phyloP scores from a whole-genome alignment of 2,113 vertebrate species.

The Gnathonemus echidnorhynchus region DNA sequence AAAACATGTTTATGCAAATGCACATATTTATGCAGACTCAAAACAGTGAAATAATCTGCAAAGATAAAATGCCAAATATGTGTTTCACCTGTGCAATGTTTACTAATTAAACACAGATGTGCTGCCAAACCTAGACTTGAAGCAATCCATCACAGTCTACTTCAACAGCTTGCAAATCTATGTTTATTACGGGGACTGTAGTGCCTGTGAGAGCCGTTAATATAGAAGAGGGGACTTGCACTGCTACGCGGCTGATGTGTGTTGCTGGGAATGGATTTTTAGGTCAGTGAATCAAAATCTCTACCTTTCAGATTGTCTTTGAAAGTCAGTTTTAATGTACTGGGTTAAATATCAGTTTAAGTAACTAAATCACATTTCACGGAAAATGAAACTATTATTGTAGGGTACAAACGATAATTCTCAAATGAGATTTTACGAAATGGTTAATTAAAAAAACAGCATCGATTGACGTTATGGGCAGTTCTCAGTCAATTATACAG shows the following conservation, averaged over 20 bases:
- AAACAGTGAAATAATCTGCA: not conserved
- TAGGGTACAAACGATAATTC: not conserved
- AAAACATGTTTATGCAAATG: not conserved
- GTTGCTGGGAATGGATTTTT: not conserved
- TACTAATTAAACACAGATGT: constrained; percentile 15
- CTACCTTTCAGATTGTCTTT: not conserved
- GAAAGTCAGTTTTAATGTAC: not conserved
- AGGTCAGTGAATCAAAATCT: constrained; percentile 2
- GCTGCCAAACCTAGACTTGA: not conserved
- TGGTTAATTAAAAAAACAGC: not conserved
- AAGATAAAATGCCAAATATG: not conserved
- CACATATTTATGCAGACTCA: not conserved
- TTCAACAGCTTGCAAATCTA: not conserved
- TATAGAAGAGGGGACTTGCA: not conserved
- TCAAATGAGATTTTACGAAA: not conserved
- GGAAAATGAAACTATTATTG: not conserved
- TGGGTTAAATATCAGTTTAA: not conserved
- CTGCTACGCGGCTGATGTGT: not conserved
- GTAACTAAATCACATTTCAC: not conserved
- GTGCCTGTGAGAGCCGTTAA: not conserved
- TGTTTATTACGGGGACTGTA: not conserved
- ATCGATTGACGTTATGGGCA: constrained; percentile 11
- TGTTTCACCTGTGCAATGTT: not conserved
- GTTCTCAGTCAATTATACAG: not conserved
- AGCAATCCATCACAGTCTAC: constrained; percentile 4